Conservation (phyloP, 1,140 invertebrate genomes). For the Calycopis cecrops region DNA sequence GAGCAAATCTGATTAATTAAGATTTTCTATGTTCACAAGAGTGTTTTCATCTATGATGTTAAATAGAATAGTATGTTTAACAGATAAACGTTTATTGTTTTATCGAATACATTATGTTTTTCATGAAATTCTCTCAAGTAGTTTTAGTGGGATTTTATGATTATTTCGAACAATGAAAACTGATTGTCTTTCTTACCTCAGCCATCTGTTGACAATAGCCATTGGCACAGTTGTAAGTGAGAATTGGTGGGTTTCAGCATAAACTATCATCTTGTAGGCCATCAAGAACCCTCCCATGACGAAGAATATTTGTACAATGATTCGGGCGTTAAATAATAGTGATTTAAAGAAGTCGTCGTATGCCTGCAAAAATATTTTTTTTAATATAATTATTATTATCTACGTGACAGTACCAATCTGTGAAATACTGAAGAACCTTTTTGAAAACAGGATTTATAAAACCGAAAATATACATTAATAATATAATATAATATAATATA, state of each 20-base stretch:
- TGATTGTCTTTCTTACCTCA: slow-evolving; percentile 38
- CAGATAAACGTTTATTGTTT: too few relatives aligned
- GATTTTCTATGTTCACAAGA: too few relatives aligned
- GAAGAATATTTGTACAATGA: slow-evolving; percentile 66
- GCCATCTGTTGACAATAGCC: slow-evolving; percentile 61
- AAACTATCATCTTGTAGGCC: slow-evolving; percentile 65
- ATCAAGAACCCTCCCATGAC: slow-evolving; percentile 66
- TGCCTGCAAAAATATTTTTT: slow-evolving; percentile 40
- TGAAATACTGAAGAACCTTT: too few relatives aligned
- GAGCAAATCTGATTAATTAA: too few relatives aligned
- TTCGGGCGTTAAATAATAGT: slow-evolving; percentile 56
- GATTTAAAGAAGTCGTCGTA: slow-evolving; percentile 66
- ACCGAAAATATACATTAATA: too few relatives aligned
- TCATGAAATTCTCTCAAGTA: not conserved
- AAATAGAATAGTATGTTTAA: too few relatives aligned
- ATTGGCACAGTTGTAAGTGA: slow-evolving; percentile 57
- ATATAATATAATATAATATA: too few relatives aligned
- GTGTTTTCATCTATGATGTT: too few relatives aligned
- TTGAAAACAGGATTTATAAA: too few relatives aligned
- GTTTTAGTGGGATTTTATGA: not conserved
- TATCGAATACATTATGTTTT: too few relatives aligned
- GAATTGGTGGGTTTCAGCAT: slow-evolving; percentile 58
- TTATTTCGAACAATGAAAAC: not conserved
- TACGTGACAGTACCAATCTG: not conserved
- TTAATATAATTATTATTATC: not conserved